Percentiles rank a stretch among this genome's conserved stretches.
These are phyloP conservation scores for Mycogona germanica DNA, from an alignment of 2,888 invertebrate species.

Conservation along the genomic window DNA sequence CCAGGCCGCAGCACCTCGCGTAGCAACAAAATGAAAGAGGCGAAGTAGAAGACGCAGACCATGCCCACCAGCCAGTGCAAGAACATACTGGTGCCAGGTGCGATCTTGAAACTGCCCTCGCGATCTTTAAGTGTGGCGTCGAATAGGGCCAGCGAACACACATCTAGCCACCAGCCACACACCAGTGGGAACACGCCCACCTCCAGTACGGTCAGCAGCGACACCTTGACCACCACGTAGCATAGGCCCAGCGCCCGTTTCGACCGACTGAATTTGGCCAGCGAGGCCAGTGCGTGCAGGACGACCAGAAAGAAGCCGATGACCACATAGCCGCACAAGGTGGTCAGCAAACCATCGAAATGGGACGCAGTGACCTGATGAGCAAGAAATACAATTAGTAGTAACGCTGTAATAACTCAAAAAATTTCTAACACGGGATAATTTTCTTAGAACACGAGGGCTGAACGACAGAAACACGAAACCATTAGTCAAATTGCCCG, in stretches of 20 bases:
- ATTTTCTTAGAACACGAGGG: not conserved
- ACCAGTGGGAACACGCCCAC: constrained; percentile 92
- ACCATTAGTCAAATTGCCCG: too few species aligned
- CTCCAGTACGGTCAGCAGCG: constrained; percentile 88
- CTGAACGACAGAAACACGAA: not conserved
- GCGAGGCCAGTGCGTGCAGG: constrained; percentile 68
- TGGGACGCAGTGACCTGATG: constrained; percentile 59
- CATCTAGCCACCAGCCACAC: constrained; percentile 99
- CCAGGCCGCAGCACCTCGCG: constrained; percentile 93
- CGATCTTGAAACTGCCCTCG: constrained; percentile 71
- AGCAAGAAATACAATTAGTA: constrained; percentile 15
- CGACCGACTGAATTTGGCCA: constrained; percentile 63
- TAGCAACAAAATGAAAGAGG: constrained; percentile 83
- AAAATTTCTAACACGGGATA: not conserved
- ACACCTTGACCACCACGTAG: constrained; percentile 81
- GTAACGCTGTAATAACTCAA: not conserved
- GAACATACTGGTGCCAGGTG: constrained; percentile 94
- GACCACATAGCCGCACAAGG: constrained; percentile 83
- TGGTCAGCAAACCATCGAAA: constrained; percentile 86
- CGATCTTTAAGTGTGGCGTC: constrained; percentile 72
- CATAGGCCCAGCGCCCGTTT: constrained; percentile 80
- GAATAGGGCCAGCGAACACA: constrained; percentile 87
- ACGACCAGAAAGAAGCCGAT: constrained; percentile 71
- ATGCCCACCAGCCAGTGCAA: constrained; percentile 99
- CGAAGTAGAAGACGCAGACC: constrained; percentile 98